phyloP scores from a whole-genome alignment of 2,113 vertebrate species.

The Limanda limanda region DNA sequence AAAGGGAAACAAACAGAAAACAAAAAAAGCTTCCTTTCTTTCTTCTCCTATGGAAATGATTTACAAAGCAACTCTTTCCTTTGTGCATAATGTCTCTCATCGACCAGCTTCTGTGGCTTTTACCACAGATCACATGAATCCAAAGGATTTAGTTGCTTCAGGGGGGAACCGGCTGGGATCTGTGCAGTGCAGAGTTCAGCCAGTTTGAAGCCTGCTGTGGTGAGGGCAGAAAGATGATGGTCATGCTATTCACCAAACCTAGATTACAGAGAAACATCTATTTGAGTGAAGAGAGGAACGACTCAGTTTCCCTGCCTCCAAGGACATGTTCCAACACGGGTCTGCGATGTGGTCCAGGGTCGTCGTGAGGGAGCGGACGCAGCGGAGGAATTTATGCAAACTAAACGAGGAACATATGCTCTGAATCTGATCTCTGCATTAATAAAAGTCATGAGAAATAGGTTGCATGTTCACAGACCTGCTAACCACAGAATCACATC shows the following conservation, averaged over 20 bases:
- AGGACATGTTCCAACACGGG: conserved; percentile 58
- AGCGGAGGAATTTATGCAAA: conserved; percentile 26
- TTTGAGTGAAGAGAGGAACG: neutral
- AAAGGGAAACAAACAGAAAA: conserved; percentile 4
- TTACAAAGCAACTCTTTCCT: conserved; percentile 19
- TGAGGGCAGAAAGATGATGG: conserved; percentile 44
- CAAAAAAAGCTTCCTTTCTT: neutral
- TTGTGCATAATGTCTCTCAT: conserved; percentile 12
- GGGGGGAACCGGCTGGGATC: neutral
- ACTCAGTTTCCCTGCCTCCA: conserved; percentile 32
- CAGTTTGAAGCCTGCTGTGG: conserved; percentile 19
- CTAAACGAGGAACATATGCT: conserved; percentile 19
- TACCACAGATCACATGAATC: conserved; percentile 20
- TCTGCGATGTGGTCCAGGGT: conserved; percentile 28
- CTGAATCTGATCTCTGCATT: neutral
- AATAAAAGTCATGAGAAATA: conserved; percentile 21
- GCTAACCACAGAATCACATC: too few relatives aligned
- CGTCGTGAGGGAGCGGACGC: neutral
- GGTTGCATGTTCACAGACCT: neutral
- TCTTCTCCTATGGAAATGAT: neutral
- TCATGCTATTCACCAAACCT: conserved; percentile 28
- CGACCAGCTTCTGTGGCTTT: conserved; percentile 7
- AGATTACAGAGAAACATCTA: conserved; percentile 56
- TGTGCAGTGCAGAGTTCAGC: conserved; percentile 7
- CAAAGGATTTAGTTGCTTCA: conserved; percentile 13